Base-by-base conservation (phyloP, 2,797 vertebrate genomes). In the Eleutherodactylus coqui region DNA sequence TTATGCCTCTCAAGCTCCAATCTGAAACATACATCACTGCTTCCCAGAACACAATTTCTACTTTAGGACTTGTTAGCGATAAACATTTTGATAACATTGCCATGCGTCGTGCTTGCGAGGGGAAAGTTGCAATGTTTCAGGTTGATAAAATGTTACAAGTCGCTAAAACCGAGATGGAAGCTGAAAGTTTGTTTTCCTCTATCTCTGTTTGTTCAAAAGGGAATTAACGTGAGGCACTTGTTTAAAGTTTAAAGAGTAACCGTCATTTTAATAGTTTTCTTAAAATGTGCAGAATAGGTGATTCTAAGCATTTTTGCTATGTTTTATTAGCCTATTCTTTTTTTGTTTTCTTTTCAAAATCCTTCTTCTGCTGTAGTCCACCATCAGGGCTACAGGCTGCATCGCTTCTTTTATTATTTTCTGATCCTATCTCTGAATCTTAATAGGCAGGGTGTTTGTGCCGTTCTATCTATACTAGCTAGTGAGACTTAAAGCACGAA, bases 1-100 rank as follows among this genome's bases (percentile, higher is more conserved):
- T 94, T 89, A 90, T 89, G 91, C 88, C 91, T 94, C 90, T 93
- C 92, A 83, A 89, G 90, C 91, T 92, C 91, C 90, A 91, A 93
- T 89, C 88, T 90, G 87, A 17, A 86, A 91, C 91, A 91, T 89
- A 83, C 87, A 88, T 90, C 86, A 89, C 70, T 19, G 34, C 32
- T 67, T 55, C n/a, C 34, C 32, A 32, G 41, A 38, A 36, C 45
- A 58, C 41, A 58, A 43, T 79, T 85, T 85, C 47, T 69, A 69
- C 43, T 41, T 27, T 51, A 17, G 5, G 58, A 58, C 75, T 53
- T 51, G 76, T 67, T 64, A 64, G 78, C 13, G 62, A 67, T 81
- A 69, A 81, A 69, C 29, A 69, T 36, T 49, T 51, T 24, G 79
- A 69, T 80, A 80, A n/a, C 41, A 64, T 67, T 45, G 41, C n/a